Base-by-base conservation (phyloP, 64 coral and sea anemone species). In the Pocillopora verrucosa region DNA sequence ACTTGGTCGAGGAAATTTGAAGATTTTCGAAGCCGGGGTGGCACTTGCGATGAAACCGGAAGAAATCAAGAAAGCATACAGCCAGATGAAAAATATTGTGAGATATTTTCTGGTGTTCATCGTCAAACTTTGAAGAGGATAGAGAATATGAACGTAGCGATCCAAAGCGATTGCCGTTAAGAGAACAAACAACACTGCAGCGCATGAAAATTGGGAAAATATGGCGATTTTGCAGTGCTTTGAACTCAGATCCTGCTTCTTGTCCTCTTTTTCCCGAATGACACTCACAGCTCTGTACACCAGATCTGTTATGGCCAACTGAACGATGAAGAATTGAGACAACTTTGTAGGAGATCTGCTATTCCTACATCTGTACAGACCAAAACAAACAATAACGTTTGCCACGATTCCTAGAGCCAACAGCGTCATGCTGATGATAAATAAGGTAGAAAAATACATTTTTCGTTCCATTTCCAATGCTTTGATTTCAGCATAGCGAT, bases 71-170 rank as follows among this genome's bases (percentile, higher is more conserved):
- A 67, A 2, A 12, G 88, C 88, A 80, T 81, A 90, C 14, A 90
- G 19, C 88, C 88, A 90, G 63, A 90, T 73, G 0, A 13, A 72
- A 58, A 90, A 13, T 41, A 73, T 57, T 6, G 61, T 60, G 76
- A 90, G 4, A 67, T 24, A 65, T 16, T 80, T 78, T 26, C 64
- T 67, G 20, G 88, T 41, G 36, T 79, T 80, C 19, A 73, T 9
- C 9, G 65, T 56, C 12, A 90, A 57, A 56, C 16, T 72, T 20
- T 68, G 77, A 6, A 90, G 77, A 22, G 88, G 88, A 59, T 72
- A 90, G 5, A 90, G 13, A 34, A 90, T 90, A 22, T 90, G 88
- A 63, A 80, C 13, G 65, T 90, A 90, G 16, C 88, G 88, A 90
- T 90, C 88, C 12, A 81, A 26, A 15, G 88, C 88, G 35, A 90